Evolutionary conservation across 2,888 invertebrate genomes (phyloP).

Genomic region (Chymomyza fuscimana): DNA sequence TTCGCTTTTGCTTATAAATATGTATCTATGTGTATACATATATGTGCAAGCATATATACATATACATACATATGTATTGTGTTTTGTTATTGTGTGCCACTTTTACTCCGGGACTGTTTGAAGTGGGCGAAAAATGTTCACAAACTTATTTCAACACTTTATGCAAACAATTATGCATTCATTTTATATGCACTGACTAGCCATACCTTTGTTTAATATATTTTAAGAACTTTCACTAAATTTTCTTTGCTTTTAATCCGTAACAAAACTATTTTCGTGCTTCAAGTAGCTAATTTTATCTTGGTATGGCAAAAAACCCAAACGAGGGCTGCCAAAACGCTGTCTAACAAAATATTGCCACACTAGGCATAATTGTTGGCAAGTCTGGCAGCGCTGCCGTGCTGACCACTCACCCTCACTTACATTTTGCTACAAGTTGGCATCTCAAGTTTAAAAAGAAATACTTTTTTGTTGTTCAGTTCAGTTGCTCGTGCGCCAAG

Average conservation of each 20-base stretch:
- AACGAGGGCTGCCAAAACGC: not conserved
- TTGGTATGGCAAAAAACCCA: conserved; percentile 18
- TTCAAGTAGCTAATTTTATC: conserved; percentile 2
- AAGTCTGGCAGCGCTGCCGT: not conserved
- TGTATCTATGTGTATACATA: conserved; percentile 9
- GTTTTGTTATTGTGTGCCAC: conserved; percentile 37
- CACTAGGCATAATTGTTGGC: not conserved
- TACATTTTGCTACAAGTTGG: not conserved
- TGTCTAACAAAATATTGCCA: conserved; percentile 27
- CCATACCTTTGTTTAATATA: conserved; percentile 16
- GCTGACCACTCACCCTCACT: not conserved
- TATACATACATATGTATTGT: conserved; percentile 16
- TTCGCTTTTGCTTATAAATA: conserved; percentile 12
- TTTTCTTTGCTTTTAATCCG: conserved; percentile 7
- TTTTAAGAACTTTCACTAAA: conserved; percentile 2
- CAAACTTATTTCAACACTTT: not conserved
- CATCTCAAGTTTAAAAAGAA: conserved; percentile 20
- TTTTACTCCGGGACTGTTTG: conserved; percentile 27
- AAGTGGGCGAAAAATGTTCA: conserved; percentile 9
- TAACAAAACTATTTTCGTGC: not conserved
- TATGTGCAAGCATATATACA: not conserved
- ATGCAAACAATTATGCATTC: not conserved
- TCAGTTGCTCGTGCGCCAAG: conserved; percentile 41
- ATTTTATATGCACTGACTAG: not conserved
- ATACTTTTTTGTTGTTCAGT: conserved; percentile 37